Evolutionary conservation across 2,888 invertebrate genomes (phyloP).

Genomic region (Volucella bombylans): DNA sequence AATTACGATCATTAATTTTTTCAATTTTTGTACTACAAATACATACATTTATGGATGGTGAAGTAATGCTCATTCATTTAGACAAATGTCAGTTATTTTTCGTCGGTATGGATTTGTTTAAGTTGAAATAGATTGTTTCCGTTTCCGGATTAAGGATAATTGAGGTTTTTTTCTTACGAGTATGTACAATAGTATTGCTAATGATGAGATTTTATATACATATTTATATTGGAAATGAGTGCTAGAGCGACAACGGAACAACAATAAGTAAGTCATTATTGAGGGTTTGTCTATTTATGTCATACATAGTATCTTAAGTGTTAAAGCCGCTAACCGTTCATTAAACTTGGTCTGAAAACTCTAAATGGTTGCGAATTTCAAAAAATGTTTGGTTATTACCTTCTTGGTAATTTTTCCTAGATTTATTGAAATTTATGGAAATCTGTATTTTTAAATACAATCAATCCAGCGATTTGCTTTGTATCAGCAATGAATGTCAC

Average conservation of each 20-base stretch:
- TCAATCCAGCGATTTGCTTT: no score
- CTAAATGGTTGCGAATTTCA: no score
- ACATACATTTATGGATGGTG: no score
- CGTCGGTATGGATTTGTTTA: conserved; percentile 25
- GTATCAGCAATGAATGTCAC: no score
- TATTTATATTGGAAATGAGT: not conserved
- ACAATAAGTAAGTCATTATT: not conserved
- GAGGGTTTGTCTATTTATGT: no score
- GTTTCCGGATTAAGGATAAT: conserved; percentile 43
- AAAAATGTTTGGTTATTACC: no score
- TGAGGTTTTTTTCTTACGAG: not conserved
- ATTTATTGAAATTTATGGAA: no score
- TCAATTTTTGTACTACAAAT: not conserved
- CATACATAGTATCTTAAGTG: no score
- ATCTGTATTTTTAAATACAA: no score
- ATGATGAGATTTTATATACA: not conserved
- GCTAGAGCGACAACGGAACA: not conserved
- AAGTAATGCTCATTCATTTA: conserved; percentile 14
- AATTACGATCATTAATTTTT: conserved; percentile 55
- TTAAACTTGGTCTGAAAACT: no score
- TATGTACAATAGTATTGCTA: not conserved
- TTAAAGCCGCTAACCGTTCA: no score
- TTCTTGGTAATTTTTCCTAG: no score
- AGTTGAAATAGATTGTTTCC: conserved; percentile 61
- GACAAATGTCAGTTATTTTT: conserved; percentile 43